phyloP scores from a whole-genome alignment of 2,888 invertebrate species.

The Pyrrhia umbra region DNA sequence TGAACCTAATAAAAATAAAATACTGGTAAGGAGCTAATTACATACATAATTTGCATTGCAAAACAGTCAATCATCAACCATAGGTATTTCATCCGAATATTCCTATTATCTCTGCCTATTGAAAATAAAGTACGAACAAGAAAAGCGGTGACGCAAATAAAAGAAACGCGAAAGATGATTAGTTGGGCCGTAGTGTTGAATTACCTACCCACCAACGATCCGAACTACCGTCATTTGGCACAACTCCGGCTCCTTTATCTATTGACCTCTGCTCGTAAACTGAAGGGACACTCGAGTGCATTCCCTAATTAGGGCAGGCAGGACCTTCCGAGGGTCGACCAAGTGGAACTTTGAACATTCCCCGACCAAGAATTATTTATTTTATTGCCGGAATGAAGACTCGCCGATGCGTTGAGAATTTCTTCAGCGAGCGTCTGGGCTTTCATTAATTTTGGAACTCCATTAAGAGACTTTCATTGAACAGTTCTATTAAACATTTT shows the following conservation, averaged over 20 bases:
- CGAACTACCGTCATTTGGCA: constrained; percentile 57
- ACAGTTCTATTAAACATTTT: constrained; percentile 12
- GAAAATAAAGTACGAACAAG: not conserved
- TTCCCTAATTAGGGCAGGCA: constrained; percentile 60
- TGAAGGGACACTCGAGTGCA: constrained; percentile 63
- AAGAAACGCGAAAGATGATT: constrained; percentile 38
- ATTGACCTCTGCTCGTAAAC: constrained; percentile 64
- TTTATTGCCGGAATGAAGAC: constrained; percentile 59
- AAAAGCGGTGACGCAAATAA: not conserved
- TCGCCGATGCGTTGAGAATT: constrained; percentile 58
- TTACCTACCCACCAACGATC: constrained; percentile 24
- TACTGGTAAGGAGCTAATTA: not conserved
- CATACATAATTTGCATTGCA: not conserved
- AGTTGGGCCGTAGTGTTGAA: constrained; percentile 36
- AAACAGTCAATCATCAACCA: not conserved
- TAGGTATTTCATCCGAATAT: not conserved
- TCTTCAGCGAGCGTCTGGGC: constrained; percentile 40
- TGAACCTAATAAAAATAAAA: too few relatives aligned
- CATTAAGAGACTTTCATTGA: constrained; percentile 22
- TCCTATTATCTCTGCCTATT: not conserved
- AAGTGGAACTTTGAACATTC: constrained; percentile 60
- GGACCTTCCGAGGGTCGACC: constrained; percentile 50
- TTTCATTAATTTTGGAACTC: constrained; percentile 54
- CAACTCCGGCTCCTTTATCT: constrained; percentile 53
- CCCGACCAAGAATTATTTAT: constrained; percentile 63